phyloP scores from a whole-genome alignment of 1,140 invertebrate genomes.

The Mercenaria mercenaria region DNA sequence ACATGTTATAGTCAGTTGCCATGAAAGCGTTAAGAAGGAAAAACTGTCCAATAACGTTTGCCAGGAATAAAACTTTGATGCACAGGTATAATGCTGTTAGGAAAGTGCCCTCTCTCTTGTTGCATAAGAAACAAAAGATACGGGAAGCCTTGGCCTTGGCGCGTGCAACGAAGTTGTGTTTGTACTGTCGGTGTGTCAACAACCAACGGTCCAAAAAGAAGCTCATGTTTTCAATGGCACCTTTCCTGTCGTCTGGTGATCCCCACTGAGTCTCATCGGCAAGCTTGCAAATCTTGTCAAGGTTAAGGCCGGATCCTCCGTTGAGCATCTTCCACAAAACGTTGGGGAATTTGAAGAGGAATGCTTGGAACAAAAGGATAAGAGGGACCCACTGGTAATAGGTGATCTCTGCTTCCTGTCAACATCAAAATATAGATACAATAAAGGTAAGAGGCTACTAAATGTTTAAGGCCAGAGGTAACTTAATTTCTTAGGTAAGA shows the following conservation, averaged over 20 bases:
- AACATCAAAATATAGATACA: too few relatives aligned
- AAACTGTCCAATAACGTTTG: conserved; percentile 83
- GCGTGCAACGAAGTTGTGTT: conserved; percentile 73
- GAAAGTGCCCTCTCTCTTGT: conserved; percentile 86
- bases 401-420: conserved; percentile 88
- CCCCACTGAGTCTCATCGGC: conserved; percentile 86
- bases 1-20: conserved; percentile 81
- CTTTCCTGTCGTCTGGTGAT: conserved; percentile 73
- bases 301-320: conserved; percentile 76
- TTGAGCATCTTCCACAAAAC: conserved; percentile 81
- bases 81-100: conserved; percentile 86
- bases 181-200: conserved; percentile 71
- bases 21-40: conserved; percentile 83
- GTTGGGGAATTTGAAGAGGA: conserved; percentile 97
- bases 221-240: conserved; percentile 75
- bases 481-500: too few relatives aligned
- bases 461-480: too few relatives aligned
- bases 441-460: conserved; percentile 85
- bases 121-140: conserved; percentile 82
- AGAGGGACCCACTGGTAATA: conserved; percentile 99
- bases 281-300: conserved; percentile 88
- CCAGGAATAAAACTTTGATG: conserved; percentile 79
- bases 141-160: conserved; percentile 75
- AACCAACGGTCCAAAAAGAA: conserved; percentile 79
- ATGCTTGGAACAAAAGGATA: conserved; percentile 96